These are phyloP conservation scores for Coryphaenoides rupestris DNA, from an alignment of 2,113 vertebrate genomes.

Conservation along the genomic window DNA sequence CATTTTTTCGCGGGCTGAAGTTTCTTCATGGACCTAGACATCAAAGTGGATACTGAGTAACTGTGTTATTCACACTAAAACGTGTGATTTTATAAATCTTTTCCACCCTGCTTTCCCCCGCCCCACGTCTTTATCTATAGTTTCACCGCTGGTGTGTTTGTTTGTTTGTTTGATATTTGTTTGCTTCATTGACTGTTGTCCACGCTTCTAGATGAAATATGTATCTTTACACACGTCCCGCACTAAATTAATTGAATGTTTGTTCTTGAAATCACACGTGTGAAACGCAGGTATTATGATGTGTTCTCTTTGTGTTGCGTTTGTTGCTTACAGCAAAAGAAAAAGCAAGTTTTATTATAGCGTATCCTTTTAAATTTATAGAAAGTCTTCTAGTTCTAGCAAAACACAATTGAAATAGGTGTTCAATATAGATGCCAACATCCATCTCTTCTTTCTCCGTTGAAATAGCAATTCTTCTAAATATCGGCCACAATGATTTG, in stretches of 20 bases:
- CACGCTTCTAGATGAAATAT: no score
- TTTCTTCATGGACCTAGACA: constrained; percentile 31
- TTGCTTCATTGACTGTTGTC: no score
- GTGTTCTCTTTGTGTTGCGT: constrained; percentile 12
- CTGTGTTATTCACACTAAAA: not conserved
- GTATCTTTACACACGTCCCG: no score
- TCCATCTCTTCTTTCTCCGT: constrained; percentile 1
- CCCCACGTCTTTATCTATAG: not conserved
- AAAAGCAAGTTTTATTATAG: not conserved
- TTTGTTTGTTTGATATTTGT: no score
- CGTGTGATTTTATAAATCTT: constrained; percentile 27
- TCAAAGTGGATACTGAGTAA: constrained; percentile 17
- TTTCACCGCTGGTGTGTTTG: no score
- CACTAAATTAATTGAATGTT: not conserved
- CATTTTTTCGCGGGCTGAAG: not conserved
- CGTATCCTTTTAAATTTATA: not conserved
- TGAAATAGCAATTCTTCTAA: no score
- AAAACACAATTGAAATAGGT: constrained; percentile 13
- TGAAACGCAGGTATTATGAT: not conserved
- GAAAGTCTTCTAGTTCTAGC: no score
- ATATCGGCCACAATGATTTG: no score
- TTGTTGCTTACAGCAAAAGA: constrained; percentile 8
- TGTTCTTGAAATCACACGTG: constrained; percentile 4
- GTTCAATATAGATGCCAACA: constrained; percentile 17
- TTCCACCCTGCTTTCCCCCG: not conserved